Evolutionary conservation across 2,888 invertebrate species (phyloP).

Genomic region (Platypus cylindrus): DNA sequence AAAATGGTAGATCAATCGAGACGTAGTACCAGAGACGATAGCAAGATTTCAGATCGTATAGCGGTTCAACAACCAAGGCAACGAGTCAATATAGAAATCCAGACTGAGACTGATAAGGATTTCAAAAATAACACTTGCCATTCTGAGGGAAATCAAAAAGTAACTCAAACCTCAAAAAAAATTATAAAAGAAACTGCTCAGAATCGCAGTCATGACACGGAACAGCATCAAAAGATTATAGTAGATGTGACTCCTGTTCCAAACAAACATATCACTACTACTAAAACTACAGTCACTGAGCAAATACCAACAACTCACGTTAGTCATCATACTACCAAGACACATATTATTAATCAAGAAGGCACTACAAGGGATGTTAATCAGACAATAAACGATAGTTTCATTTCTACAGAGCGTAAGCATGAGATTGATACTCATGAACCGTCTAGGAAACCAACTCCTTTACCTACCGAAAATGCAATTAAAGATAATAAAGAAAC

Average conservation of each 20-base stretch:
- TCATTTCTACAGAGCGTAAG: slow-evolving; percentile 22
- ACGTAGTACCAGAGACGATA: slow-evolving; percentile 7
- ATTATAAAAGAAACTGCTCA: slow-evolving; percentile 6
- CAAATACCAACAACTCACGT: slow-evolving; percentile 7
- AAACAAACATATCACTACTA: slow-evolving; percentile 7
- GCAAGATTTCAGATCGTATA: slow-evolving; percentile 8
- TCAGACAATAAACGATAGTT: slow-evolving; percentile 17
- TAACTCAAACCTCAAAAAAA: too few relatives aligned
- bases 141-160: slow-evolving; percentile 5
- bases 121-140: background rate
- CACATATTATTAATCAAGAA: slow-evolving; percentile 11
- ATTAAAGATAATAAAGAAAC: too few relatives aligned
- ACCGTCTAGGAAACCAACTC: too few relatives aligned
- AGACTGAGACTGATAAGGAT: background rate
- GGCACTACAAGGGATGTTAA: slow-evolving; percentile 11
- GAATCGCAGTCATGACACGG: slow-evolving; percentile 3
- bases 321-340: slow-evolving; percentile 12
- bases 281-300: slow-evolving; percentile 8
- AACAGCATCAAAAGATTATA: background rate
- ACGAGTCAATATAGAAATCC: slow-evolving; percentile 7
- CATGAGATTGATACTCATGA: slow-evolving; percentile 18
- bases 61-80: slow-evolving; percentile 7
- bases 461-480: too few relatives aligned
- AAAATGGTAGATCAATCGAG: slow-evolving; percentile 8
- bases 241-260: slow-evolving; percentile 4